Conservation (phyloP, 2,113 vertebrate genomes). For the Scomber japonicus region DNA sequence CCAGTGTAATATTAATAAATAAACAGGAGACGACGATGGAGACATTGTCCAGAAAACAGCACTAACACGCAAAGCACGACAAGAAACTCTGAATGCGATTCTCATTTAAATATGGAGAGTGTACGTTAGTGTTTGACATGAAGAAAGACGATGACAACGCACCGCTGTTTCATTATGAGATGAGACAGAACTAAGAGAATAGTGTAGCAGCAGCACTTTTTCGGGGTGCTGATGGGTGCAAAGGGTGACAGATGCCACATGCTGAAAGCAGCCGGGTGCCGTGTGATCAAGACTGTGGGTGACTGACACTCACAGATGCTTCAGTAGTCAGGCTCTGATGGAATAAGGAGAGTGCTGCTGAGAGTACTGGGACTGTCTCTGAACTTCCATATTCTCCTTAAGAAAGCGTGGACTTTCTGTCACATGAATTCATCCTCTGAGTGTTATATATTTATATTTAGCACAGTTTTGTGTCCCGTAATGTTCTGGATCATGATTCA, state of each 20-base stretch:
- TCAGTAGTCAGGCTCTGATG: constrained; percentile 30
- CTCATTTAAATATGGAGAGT: background rate
- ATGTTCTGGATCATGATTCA: background rate
- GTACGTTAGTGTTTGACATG: background rate
- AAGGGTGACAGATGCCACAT: constrained; percentile 38
- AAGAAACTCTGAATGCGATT: background rate
- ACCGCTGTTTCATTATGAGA: constrained; percentile 7
- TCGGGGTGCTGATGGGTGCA: constrained; percentile 18
- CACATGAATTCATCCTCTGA: background rate
- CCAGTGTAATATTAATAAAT: background rate
- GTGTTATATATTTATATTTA: background rate
- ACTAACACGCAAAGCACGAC: background rate
- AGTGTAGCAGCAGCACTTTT: constrained; percentile 11
- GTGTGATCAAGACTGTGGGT: constrained; percentile 26
- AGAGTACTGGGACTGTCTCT: constrained; percentile 8
- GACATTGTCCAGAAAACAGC: background rate
- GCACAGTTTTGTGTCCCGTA: background rate
- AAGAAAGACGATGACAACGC: background rate
- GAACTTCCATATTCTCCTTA: background rate
- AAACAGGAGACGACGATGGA: background rate
- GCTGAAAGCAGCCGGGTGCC: background rate
- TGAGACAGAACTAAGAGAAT: constrained; percentile 30
- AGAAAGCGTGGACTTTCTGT: constrained; percentile 9
- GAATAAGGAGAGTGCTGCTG: constrained; percentile 26
- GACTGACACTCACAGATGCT: constrained; percentile 39